Conservation (phyloP, 2,113 vertebrate genomes). For the Coturnix japonica region DNA sequence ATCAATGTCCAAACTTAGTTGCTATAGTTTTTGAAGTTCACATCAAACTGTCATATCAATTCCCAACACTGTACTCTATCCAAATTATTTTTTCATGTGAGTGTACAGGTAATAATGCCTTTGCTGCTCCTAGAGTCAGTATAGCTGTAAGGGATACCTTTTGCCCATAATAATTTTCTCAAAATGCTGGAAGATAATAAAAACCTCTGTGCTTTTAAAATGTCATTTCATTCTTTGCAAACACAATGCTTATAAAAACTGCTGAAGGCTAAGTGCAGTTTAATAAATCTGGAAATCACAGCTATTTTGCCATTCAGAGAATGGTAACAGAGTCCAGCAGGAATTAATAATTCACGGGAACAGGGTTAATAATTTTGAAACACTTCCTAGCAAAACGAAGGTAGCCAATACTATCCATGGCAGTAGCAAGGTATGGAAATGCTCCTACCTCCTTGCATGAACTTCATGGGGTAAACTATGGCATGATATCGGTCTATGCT, state of each 20-base stretch:
- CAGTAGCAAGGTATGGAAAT: not conserved
- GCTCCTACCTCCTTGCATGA: slow-evolving; percentile 81
- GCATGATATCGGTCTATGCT: slow-evolving; percentile 83
- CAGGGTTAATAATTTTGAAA: not conserved
- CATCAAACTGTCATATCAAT: not conserved
- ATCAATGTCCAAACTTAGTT: not conserved
- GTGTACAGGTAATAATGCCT: not conserved
- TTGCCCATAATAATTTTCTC: not conserved
- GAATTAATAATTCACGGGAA: slow-evolving; percentile 40
- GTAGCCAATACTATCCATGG: not conserved
- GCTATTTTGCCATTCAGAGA: not conserved
- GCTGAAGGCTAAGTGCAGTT: not conserved
- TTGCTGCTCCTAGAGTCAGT: not conserved
- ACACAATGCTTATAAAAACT: slow-evolving; percentile 17
- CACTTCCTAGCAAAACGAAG: not conserved
- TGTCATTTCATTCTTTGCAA: slow-evolving; percentile 19
- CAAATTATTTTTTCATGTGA: not conserved
- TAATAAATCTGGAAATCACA: not conserved
- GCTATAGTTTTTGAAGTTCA: not conserved
- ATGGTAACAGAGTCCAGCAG: not conserved
- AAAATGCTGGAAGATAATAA: slow-evolving; percentile 1
- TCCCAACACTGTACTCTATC: not conserved
- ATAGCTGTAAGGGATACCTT: not conserved
- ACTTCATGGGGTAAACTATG: slow-evolving; percentile 83
- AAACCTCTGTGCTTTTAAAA: slow-evolving; percentile 5